Percentiles rank a stretch among this genome's conserved stretches.
These are phyloP conservation scores for Erebia ligea DNA, from an alignment of 2,888 invertebrate genomes.

Conservation along the genomic window DNA sequence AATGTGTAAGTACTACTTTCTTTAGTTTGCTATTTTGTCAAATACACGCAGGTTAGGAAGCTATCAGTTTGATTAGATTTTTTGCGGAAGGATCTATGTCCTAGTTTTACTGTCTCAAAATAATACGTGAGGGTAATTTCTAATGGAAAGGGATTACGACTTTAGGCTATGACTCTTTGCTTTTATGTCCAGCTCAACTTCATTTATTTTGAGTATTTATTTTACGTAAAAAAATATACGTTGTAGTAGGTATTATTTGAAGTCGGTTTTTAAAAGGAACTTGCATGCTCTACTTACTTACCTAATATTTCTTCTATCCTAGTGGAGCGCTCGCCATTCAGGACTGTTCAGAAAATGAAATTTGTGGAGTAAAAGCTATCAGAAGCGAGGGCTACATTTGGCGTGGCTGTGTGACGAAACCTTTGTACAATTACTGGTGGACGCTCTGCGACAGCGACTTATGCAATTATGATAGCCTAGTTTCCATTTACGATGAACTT, in stretches of 20 bases:
- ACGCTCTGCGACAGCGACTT: constrained; percentile 59
- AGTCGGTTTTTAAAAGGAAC: no score
- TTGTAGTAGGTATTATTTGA: no score
- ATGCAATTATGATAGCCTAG: constrained; percentile 60
- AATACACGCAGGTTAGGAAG: background rate
- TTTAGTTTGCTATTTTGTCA: background rate
- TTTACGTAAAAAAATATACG: no score
- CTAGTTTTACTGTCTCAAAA: no score
- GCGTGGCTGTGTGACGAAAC: constrained; percentile 64
- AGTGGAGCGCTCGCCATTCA: constrained; percentile 56
- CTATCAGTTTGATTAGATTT: background rate
- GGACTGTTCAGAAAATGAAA: constrained; percentile 60
- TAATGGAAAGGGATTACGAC: no score
- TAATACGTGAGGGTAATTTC: no score
- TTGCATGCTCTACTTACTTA: constrained; percentile 1
- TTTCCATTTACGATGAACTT: constrained; percentile 54
- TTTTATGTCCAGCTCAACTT: no score
- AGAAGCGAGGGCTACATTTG: constrained; percentile 63
- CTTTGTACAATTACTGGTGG: constrained; percentile 70
- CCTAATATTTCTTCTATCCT: constrained; percentile 36
- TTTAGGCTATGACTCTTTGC: no score
- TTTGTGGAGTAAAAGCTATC: constrained; percentile 63
- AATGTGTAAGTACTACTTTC: constrained; percentile 58
- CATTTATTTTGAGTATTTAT: no score
- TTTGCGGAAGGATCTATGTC: background rate